These are phyloP conservation scores for Ameiurus melas DNA, from an alignment of 2,113 vertebrate species.

Conservation along the genomic window DNA sequence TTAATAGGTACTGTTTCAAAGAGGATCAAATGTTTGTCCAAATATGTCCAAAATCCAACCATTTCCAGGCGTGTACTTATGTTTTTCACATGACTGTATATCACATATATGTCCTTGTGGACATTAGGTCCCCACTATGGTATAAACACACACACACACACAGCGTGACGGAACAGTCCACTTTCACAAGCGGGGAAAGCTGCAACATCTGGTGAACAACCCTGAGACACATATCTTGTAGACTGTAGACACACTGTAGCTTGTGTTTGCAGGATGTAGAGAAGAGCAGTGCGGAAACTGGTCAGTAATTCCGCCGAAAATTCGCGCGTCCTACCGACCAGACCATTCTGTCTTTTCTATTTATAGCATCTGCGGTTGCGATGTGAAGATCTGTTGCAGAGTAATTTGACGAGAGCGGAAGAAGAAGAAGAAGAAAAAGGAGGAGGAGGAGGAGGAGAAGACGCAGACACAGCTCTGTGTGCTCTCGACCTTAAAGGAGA, in stretches of 20 bases:
- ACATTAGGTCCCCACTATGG: neutral
- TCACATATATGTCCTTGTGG: no score
- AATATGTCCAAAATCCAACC: no score
- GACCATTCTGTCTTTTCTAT: constrained; percentile 63
- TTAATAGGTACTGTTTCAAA: no score
- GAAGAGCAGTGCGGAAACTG: neutral
- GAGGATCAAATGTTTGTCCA: no score
- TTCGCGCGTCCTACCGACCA: constrained; percentile 41
- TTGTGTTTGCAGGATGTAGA: neutral
- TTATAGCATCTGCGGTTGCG: constrained; percentile 76
- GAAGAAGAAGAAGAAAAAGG: constrained; percentile 46
- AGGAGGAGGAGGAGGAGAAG: neutral
- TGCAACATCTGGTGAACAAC: neutral
- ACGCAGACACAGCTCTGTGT: constrained; percentile 44
- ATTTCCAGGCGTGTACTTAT: no score
- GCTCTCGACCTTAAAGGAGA: constrained; percentile 41
- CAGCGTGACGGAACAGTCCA: constrained; percentile 55
- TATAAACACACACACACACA: neutral
- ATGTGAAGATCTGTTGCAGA: constrained; percentile 71
- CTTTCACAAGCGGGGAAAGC: constrained; percentile 55
- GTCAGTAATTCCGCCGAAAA: neutral
- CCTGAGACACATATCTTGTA: neutral
- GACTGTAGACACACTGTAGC: neutral
- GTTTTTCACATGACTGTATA: no score
- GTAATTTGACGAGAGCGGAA: constrained; percentile 67